Evolutionary conservation across 2,888 invertebrate species (phyloP), one percentile per base, ranked within the genome.

Genomic region (Drosophila macrospina): DNA sequence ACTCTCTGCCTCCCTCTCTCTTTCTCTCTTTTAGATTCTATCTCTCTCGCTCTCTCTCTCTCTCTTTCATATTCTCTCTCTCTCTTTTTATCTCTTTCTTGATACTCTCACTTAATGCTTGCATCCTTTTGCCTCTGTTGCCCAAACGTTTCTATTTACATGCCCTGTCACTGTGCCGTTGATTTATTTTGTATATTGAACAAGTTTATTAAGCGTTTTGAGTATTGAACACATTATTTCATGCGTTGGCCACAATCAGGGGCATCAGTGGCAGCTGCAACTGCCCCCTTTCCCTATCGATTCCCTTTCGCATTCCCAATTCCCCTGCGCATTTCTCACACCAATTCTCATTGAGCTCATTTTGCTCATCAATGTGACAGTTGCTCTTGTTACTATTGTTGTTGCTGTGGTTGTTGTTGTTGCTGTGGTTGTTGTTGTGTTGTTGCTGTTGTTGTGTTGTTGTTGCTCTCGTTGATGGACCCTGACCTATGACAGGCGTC

Each of bases 161-260:
- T 50, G 32, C 20, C 8, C 32, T 32, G 15, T 48, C 24, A 39
- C 7, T 30, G 11, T 13, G 13, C 26, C 6, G 13, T 11, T 48
- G 8, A 7, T 48, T 39, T 32, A 55, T 48, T 39, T 32, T 56
- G 48, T 47, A 54, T 44, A 50, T 47, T 54, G 74, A 72, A 70
- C 74, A 70, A 65, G 72, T 81, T 79, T 72, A 85, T 82, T 81
- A 77, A 77, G 48, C 62, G 62, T 48, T 68, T 78, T 60, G 54
- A 47, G 32, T 63, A 69, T 39, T 69, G 41, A 15, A 15, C 55
- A 59, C 3, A 20, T 59, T 51, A 60, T 50, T 34, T 51, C 11
- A 47, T 28, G 36, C 45, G 28, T 54, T 54, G 15, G 30, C 30
- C 39, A 30, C 30, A 54, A 67, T 68, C 48, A 41, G 54, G 51